A percentile compares a stretch with the other conserved stretches of the same genome.
These are phyloP conservation scores for Cichladusa arquata DNA, from an alignment of 2,113 vertebrate species.

Conservation along the genomic window DNA sequence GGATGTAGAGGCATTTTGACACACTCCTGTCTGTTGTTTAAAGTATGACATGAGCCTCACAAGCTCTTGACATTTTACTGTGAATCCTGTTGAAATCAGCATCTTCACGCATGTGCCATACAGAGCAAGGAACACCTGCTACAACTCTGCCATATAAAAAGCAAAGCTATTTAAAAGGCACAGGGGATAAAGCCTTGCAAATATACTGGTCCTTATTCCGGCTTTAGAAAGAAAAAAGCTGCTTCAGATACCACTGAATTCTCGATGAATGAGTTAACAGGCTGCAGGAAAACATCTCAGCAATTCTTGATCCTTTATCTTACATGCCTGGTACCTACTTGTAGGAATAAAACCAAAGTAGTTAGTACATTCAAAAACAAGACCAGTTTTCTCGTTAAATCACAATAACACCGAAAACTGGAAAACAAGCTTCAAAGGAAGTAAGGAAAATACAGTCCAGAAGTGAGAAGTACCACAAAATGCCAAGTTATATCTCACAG, in stretches of 20 bases:
- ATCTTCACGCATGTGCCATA: neutral
- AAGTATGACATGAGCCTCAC: neutral
- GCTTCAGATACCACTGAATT: neutral
- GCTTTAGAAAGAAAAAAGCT: neutral
- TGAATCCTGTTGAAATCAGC: neutral
- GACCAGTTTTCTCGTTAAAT: neutral
- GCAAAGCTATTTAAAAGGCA: neutral
- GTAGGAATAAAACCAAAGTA: neutral
- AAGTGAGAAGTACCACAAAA: slow-evolving; percentile 1
- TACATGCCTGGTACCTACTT: neutral
- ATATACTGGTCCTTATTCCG: neutral
- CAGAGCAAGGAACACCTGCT: neutral
- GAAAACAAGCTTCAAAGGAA: neutral
- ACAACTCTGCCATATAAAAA: neutral
- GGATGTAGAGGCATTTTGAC: neutral
- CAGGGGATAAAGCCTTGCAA: neutral
- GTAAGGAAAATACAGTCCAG: neutral
- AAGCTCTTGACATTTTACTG: neutral
- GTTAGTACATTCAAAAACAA: neutral
- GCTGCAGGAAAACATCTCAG: neutral
- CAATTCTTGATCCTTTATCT: neutral
- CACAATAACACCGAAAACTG: neutral
- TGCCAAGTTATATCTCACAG: neutral
- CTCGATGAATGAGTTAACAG: neutral
- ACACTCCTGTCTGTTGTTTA: neutral